These are phyloP conservation scores for Crotalus horridus DNA, from an alignment of 2,113 vertebrate genomes.

Conservation along the genomic window DNA sequence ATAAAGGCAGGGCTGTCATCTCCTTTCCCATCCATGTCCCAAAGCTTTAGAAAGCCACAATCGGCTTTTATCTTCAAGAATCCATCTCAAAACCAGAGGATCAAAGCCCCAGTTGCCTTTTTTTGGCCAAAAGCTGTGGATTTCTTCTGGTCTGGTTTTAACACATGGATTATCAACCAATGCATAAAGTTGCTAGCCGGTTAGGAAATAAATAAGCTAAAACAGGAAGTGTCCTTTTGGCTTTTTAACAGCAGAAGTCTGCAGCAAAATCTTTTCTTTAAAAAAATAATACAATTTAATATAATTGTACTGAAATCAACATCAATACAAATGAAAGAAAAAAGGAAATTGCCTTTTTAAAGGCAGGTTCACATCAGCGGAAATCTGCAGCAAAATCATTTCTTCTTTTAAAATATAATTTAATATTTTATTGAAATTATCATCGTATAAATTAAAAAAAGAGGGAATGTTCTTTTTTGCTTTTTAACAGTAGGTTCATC, in stretches of 20 bases:
- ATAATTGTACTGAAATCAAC: too few relatives aligned
- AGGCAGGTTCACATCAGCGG: too few relatives aligned
- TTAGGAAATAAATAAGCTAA: background rate
- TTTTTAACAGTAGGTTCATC: background rate
- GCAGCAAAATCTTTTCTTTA: too few relatives aligned
- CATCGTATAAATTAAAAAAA: too few relatives aligned
- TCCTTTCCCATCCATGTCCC: background rate
- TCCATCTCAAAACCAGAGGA: background rate
- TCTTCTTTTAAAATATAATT: too few relatives aligned
- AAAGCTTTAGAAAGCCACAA: background rate
- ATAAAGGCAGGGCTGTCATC: rapidly evolving
- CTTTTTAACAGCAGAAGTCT: background rate
- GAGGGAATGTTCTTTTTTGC: background rate
- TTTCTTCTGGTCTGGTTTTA: background rate
- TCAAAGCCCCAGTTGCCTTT: background rate
- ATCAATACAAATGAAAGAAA: too few relatives aligned
- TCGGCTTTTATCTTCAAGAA: background rate
- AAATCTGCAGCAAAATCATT: too few relatives aligned
- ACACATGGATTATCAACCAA: background rate
- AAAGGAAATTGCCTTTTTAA: too few relatives aligned
- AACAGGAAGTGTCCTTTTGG: background rate
- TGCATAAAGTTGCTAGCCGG: background rate
- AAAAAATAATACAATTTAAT: too few relatives aligned
- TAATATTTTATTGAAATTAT: too few relatives aligned
- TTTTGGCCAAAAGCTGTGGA: background rate